These are phyloP conservation scores for Strigamia crassipes DNA, from an alignment of 2,888 invertebrate species.

Conservation along the genomic window DNA sequence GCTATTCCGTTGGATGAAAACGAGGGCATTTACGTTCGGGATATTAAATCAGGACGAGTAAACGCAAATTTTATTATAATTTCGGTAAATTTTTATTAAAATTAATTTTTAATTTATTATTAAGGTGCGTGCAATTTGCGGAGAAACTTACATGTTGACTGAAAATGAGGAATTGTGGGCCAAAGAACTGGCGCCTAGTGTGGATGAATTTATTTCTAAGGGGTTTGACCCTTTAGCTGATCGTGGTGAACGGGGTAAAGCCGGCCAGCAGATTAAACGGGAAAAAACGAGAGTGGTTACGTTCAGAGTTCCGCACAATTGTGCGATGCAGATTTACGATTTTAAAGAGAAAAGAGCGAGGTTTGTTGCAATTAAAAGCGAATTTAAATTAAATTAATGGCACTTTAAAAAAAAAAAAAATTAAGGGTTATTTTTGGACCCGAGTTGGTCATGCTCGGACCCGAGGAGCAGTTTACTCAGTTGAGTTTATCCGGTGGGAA, in stretches of 20 bases:
- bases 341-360: slow-evolving; percentile 63
- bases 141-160: slow-evolving; percentile 62
- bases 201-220: slow-evolving; percentile 55
- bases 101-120: not conserved
- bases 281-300: slow-evolving; percentile 59
- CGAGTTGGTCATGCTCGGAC: slow-evolving; percentile 63
- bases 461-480: slow-evolving; percentile 64
- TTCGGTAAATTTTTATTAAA: not conserved
- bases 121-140: slow-evolving; percentile 60
- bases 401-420: too few relatives aligned
- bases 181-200: slow-evolving; percentile 58
- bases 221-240: slow-evolving; percentile 61
- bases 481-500: slow-evolving; percentile 62
- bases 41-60: slow-evolving; percentile 58
- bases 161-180: slow-evolving; percentile 58
- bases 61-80: not conserved
- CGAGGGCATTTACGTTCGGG: slow-evolving; percentile 63
- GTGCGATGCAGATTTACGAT: slow-evolving; percentile 63
- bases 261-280: slow-evolving; percentile 49
- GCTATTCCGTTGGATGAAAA: slow-evolving; percentile 63
- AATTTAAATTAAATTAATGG: too few relatives aligned
- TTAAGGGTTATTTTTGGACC: slow-evolving; percentile 63
- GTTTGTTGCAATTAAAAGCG: slow-evolving; percentile 49
- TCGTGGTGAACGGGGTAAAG: slow-evolving; percentile 54
- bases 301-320: slow-evolving; percentile 63